Percentiles rank a stretch among this genome's conserved stretches.
Evolutionary conservation across 2,113 vertebrate species (phyloP).

Genomic region (Todiramphus saurophagus): DNA sequence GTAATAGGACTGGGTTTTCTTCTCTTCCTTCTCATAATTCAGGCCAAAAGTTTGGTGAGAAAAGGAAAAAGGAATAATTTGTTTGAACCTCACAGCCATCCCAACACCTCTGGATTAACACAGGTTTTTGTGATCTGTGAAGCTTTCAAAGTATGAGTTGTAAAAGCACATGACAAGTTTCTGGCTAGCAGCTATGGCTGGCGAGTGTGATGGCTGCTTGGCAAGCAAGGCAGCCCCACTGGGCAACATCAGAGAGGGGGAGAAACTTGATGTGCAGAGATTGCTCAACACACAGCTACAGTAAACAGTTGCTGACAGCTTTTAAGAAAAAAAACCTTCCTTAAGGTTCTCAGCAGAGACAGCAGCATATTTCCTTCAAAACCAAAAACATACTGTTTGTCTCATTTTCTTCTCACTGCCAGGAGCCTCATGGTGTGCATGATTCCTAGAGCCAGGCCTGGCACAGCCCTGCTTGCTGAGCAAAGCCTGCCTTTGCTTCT

Average conservation of each 20-base stretch:
- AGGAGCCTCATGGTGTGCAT: neutral
- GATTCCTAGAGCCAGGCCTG: neutral
- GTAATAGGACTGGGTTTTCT: neutral
- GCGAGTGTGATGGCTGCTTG: neutral
- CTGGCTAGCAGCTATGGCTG: neutral
- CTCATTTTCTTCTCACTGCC: neutral
- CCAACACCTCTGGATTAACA: neutral
- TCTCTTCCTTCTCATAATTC: neutral
- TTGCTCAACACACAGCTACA: neutral
- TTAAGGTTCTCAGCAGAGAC: neutral
- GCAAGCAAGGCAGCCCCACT: neutral
- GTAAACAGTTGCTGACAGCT: neutral
- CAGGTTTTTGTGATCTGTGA: neutral
- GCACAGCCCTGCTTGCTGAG: neutral
- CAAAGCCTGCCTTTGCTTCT: neutral
- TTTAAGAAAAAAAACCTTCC: neutral
- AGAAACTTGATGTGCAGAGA: neutral
- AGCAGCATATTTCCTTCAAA: neutral
- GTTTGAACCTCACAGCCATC: neutral
- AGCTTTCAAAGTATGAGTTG: neutral
- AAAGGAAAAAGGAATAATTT: neutral
- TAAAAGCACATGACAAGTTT: neutral
- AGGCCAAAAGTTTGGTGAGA: neutral
- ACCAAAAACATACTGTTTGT: neutral
- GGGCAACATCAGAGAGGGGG: neutral